These are phyloP conservation scores for Subacronicta megacephala DNA, from an alignment of 2,888 invertebrate species.

Conservation along the genomic window DNA sequence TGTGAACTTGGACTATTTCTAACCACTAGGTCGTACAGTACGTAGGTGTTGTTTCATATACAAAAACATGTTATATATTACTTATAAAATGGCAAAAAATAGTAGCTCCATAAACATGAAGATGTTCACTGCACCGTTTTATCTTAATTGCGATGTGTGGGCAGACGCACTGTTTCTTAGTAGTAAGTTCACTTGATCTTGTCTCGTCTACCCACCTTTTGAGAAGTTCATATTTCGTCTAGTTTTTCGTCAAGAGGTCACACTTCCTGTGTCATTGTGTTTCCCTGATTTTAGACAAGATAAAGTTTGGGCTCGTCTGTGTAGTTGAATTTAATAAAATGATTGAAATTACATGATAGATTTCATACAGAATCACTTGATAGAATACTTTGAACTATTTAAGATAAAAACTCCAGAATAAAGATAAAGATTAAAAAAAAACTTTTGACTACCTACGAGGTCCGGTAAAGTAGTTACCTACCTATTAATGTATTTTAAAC, in stretches of 20 bases:
- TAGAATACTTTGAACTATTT: too few species aligned
- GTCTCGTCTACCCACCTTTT: slow-evolving; percentile 48
- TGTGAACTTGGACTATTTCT: too few species aligned
- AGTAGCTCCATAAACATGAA: slow-evolving; percentile 46
- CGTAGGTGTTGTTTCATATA: too few species aligned
- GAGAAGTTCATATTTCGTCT: slow-evolving; percentile 40
- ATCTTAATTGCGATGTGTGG: slow-evolving; percentile 69
- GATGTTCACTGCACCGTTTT: slow-evolving; percentile 59
- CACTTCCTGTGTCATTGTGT: slow-evolving; percentile 49
- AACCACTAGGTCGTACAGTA: too few species aligned
- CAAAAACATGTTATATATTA: slow-evolving; percentile 46
- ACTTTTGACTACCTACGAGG: too few species aligned
- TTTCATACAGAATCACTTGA: too few species aligned
- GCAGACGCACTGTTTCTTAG: slow-evolving; percentile 69
- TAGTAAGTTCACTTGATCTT: slow-evolving; percentile 69
- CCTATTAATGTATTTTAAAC: too few species aligned
- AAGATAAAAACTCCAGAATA: too few species aligned
- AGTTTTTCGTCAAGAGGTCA: slow-evolving; percentile 43
- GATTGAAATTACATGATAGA: too few species aligned
- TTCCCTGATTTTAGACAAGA: slow-evolving; percentile 26
- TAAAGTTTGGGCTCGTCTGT: slow-evolving; percentile 6
- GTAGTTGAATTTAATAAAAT: neutral
- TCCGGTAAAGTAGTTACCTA: too few species aligned
- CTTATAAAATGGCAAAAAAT: slow-evolving; percentile 36
- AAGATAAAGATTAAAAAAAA: too few species aligned